Evolutionary conservation across 2,888 invertebrate species (phyloP), one percentile per base, ranked within the genome.

Genomic region (Athetis lepigone): DNA sequence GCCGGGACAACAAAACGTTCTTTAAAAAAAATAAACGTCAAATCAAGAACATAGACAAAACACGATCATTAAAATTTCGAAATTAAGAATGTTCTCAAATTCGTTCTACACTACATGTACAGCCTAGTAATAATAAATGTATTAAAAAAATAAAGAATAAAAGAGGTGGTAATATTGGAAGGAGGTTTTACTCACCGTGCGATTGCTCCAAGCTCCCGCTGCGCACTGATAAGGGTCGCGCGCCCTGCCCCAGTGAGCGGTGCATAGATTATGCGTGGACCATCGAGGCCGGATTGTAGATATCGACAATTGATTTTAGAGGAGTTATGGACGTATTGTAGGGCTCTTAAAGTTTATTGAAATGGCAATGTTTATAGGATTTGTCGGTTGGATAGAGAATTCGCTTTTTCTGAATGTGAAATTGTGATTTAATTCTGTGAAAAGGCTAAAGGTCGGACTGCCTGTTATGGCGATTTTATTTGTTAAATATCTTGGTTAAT

Each of bases 171-270:
- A 19, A n/a, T n/a, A n/a, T n/a, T n/a, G n/a, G n/a, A n/a, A 18
- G 13, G 58, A 59, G 63, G 40, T 58, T 36, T 3, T 64, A 77
- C 79, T 79, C 47, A 79, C 79, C 78, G 80, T 75, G 75, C 74
- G 80, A 55, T 57, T 58, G 58, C 61, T 21, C 21, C 79, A 60
- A 73, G 76, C 76, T 80, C 74, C 52, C 64, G 55, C 79, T 78
- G 79, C 79, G 79, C 79, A 79, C 79, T 79, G 79, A 79, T 81
- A 81, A 80, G 73, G 63, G 69, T 52, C 56, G 79, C 70, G 55
- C 70, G 75, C 75, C 79, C 75, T 70, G 61, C 75, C 65, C 72
- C 71, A 63, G 47, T 61, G 70, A 64, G 54, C 71, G 72, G 70
- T 73, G 77, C 77, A 78, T 78, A 79, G 77, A 79, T 79, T 79